phyloP scores from a whole-genome alignment of 2,888 invertebrate genomes.

The Pseudococcus longispinus region DNA sequence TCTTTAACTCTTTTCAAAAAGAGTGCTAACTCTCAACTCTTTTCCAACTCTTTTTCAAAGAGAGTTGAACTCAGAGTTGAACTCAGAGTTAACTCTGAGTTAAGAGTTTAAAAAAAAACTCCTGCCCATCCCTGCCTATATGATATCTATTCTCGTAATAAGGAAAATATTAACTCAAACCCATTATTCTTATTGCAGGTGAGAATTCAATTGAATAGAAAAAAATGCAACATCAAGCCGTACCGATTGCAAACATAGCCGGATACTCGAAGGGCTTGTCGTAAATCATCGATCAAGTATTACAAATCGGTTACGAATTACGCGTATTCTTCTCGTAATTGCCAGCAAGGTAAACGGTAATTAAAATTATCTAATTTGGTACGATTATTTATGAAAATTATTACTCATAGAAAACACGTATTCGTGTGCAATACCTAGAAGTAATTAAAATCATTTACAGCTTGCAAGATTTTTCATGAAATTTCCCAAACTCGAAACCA shows the following conservation, averaged over 20 bases:
- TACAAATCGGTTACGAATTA: background rate
- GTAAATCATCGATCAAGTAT: background rate
- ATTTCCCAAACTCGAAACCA: background rate
- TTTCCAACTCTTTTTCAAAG: too few species aligned
- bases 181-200: background rate
- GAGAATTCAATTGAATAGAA: background rate
- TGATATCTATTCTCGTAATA: background rate
- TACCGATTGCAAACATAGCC: background rate
- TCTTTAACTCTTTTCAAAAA: too few species aligned
- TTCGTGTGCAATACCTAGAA: background rate
- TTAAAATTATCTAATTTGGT: background rate
- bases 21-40: too few species aligned
- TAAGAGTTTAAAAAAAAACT: too few species aligned
- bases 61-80: too few species aligned
- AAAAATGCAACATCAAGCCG: background rate
- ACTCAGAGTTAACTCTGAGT: too few species aligned
- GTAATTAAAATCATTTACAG: background rate
- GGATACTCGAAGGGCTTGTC: background rate
- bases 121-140: too few species aligned
- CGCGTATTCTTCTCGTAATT: background rate
- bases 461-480: background rate
- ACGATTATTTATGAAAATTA: background rate
- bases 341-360: background rate
- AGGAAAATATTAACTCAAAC: background rate
- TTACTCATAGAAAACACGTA: background rate